Percentiles rank a stretch among this genome's conserved stretches.
phyloP scores from a whole-genome alignment of 2,113 vertebrate genomes.

The Paramormyrops kingsleyae region DNA sequence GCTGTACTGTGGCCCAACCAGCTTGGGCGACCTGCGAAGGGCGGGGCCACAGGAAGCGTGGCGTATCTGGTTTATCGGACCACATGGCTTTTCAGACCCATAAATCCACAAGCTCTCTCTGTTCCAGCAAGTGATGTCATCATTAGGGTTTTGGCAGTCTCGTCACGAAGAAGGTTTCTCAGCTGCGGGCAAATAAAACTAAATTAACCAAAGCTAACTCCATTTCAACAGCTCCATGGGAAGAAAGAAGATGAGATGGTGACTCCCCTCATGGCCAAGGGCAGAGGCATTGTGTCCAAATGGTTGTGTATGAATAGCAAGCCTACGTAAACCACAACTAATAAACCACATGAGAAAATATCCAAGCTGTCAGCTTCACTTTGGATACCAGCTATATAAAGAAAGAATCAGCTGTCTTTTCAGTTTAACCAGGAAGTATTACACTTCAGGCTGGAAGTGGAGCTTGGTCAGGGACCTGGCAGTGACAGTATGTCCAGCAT shows the following conservation, averaged over 20 bases:
- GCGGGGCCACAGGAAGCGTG: conserved; percentile 19
- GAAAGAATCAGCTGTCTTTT: not conserved
- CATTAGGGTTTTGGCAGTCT: conserved; percentile 24
- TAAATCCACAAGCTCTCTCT: conserved; percentile 23
- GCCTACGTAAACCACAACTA: not conserved
- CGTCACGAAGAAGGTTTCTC: not conserved
- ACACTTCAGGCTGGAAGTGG: not conserved
- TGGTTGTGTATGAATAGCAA: not conserved
- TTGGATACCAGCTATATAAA: not conserved
- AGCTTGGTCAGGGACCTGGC: not conserved
- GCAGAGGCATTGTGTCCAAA: not conserved
- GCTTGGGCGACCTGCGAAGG: not conserved
- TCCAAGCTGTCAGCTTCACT: not conserved
- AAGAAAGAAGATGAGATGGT: not conserved
- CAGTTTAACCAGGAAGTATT: not conserved
- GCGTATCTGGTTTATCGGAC: conserved; percentile 15
- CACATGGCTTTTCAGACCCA: conserved; percentile 16
- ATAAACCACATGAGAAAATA: not conserved
- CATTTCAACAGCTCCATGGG: not conserved
- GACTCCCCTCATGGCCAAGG: not conserved
- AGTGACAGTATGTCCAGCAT: not conserved
- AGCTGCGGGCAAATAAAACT: not conserved
- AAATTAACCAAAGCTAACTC: not conserved
- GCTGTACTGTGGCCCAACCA: not conserved
- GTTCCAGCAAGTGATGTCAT: conserved; percentile 27